Evolutionary conservation across 1,140 invertebrate genomes (phyloP), one percentile per base, ranked within the genome.

Genomic region (Pectinophora gossypiella): DNA sequence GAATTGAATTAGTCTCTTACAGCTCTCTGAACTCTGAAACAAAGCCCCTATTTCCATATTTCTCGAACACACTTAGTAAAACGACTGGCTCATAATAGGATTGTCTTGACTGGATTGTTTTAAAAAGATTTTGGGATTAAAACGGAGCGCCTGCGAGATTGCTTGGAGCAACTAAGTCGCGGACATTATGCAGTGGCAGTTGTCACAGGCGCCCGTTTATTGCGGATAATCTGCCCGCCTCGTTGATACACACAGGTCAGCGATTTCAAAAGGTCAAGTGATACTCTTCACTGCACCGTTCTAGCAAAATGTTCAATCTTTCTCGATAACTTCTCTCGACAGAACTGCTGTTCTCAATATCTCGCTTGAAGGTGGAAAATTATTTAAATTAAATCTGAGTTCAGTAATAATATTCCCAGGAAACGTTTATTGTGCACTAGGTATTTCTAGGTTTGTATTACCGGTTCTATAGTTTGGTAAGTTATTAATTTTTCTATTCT

Each of bases 81-180:
- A 40, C 16, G 4, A 15, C 13, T 40, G 36, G 9, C n/a, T 15
- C 13, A 15, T 40, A 40, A 40, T 40, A 40, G 36, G 36, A 40
- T 40, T 40, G 36, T 16, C n/a, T 15, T 40, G 36, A 40, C 36
- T 40, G 36, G 27, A 32, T 32, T 40, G n/a, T 40, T 18, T 40
- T 40, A 3, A 40, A 40, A 40, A 40, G 10, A 40, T 16, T 5
- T 2, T 15, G 15, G 36, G 36, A 40, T 40, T 40, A 40, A 40
- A 40, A 16, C 27, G 36, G 35, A 27, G 23, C 23, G 23, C 23
- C 23, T 27, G 23, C 23, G 23, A 12, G 23, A 27, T 27, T 27
- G 12, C 23, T 12, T 5, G 9, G 22, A 23, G n/a, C 9, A n/a
- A 32, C 27, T 32, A 32, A 32, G 27, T 32, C 27, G 27, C 27